phyloP scores from a whole-genome alignment of 2,113 vertebrate species.

The Notarius quadriscutis region DNA sequence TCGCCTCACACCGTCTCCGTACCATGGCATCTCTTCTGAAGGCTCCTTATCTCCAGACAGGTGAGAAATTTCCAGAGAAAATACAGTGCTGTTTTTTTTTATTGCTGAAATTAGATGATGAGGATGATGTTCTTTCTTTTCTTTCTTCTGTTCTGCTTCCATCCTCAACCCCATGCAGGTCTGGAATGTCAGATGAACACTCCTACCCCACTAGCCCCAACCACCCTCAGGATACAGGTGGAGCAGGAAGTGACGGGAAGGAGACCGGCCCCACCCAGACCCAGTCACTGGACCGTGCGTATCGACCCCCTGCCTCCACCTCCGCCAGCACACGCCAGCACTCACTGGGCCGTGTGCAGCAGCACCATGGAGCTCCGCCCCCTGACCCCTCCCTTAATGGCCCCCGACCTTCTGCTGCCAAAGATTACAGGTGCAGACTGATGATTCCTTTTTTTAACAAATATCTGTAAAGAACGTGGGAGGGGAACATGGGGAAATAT shows the following conservation, averaged over 20 bases:
- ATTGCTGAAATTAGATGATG: not conserved
- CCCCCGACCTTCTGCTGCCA: conserved; percentile 69
- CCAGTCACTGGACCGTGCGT: conserved; percentile 76
- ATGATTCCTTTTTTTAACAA: not conserved
- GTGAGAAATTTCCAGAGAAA: conserved; percentile 46
- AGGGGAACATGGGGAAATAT: not conserved
- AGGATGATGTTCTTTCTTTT: not conserved
- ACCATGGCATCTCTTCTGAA: conserved; percentile 83
- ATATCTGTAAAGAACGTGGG: not conserved
- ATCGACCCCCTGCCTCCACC: conserved; percentile 63
- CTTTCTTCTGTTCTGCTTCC: not conserved
- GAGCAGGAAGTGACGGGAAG: conserved; percentile 71
- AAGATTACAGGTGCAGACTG: conserved; percentile 75
- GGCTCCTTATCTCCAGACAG: conserved; percentile 85
- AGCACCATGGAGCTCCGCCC: conserved; percentile 67
- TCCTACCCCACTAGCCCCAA: conserved; percentile 75
- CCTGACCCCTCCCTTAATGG: conserved; percentile 74
- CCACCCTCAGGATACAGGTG: conserved; percentile 71
- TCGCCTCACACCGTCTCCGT: conserved; percentile 82
- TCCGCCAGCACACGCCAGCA: conserved; percentile 72
- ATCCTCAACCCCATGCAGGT: conserved; percentile 59
- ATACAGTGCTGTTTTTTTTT: not conserved
- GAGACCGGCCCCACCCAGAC: conserved; percentile 70
- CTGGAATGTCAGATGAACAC: conserved; percentile 78
- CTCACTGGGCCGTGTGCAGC: conserved; percentile 79